Evolutionary conservation across 35 echinoderm and acorn worm genomes (phyloP).

Genomic region (Strongylocentrotus purpuratus): DNA sequence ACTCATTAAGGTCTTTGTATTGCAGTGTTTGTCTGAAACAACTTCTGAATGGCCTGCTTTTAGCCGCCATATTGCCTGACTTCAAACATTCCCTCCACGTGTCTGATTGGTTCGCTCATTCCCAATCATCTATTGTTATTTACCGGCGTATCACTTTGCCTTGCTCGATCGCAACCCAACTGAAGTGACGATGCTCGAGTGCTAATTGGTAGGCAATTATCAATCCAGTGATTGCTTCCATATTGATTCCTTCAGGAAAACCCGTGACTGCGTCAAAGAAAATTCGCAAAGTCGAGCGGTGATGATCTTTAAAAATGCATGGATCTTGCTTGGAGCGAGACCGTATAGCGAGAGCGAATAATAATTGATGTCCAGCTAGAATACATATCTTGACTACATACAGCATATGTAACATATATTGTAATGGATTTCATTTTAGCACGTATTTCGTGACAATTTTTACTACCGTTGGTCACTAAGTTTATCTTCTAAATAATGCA

Average conservation of each 20-base stretch:
- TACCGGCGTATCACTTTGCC: not conserved
- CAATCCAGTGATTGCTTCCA: not conserved
- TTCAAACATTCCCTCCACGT: not conserved
- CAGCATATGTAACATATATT: not conserved
- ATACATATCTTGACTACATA: not conserved
- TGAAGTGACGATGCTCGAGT: not conserved
- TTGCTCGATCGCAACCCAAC: not conserved
- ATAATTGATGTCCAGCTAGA: not conserved
- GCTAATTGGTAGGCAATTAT: slow-evolving; percentile 1
- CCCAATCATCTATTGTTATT: not conserved
- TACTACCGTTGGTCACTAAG: not conserved
- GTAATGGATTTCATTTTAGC: not conserved
- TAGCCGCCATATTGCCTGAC: not conserved
- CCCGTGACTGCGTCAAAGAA: not conserved
- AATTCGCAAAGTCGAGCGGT: not conserved
- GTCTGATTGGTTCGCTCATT: not conserved
- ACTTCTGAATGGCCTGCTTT: not conserved
- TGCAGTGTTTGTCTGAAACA: slow-evolving; percentile 1
- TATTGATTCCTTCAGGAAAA: not conserved
- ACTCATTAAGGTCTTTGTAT: not conserved
- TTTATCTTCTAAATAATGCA: not conserved
- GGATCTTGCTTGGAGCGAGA: not conserved
- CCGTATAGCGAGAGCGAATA: not conserved
- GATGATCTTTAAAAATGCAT: slow-evolving; percentile 3
- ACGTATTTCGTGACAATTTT: not conserved